phyloP scores from a whole-genome alignment of 2,113 vertebrate species.

The Heliornis fulica region DNA sequence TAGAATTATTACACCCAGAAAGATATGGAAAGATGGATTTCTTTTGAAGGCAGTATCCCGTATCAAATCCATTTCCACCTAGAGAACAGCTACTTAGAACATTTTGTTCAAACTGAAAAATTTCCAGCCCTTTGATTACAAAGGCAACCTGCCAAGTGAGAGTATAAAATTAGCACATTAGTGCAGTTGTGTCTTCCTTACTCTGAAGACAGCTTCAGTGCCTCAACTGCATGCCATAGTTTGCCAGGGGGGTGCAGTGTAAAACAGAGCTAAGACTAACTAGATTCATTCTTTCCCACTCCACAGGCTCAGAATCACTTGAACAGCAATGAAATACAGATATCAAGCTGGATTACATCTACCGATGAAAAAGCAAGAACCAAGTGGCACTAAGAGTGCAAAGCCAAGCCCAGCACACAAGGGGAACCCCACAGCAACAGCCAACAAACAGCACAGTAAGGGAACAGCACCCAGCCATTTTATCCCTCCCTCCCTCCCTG shows the following conservation, averaged over 20 bases:
- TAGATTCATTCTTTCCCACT: neutral
- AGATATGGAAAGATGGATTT: neutral
- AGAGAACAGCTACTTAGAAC: slow-evolving; percentile 56
- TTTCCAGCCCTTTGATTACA: slow-evolving; percentile 66
- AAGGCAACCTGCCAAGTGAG: slow-evolving; percentile 62
- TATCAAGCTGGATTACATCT: neutral
- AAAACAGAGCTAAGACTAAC: neutral
- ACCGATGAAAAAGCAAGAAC: neutral
- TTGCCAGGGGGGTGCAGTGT: neutral
- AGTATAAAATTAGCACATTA: slow-evolving; percentile 66
- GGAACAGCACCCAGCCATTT: neutral
- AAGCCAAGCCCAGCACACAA: neutral
- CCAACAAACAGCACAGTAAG: neutral
- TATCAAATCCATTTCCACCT: slow-evolving; percentile 50
- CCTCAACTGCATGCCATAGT: neutral
- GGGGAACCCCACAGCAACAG: neutral
- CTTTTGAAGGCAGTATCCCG: slow-evolving; percentile 30
- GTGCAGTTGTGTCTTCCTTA: slow-evolving; percentile 56
- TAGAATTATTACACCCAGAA: neutral
- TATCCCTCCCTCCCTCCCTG: neutral
- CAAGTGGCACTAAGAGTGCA: neutral
- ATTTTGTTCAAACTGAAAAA: slow-evolving; percentile 68
- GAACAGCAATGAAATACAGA: neutral
- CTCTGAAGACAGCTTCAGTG: slow-evolving; percentile 33
- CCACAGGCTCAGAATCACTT: neutral